phyloP scores from a whole-genome alignment of 2,888 invertebrate species.

The Erpobdella octoculata region DNA sequence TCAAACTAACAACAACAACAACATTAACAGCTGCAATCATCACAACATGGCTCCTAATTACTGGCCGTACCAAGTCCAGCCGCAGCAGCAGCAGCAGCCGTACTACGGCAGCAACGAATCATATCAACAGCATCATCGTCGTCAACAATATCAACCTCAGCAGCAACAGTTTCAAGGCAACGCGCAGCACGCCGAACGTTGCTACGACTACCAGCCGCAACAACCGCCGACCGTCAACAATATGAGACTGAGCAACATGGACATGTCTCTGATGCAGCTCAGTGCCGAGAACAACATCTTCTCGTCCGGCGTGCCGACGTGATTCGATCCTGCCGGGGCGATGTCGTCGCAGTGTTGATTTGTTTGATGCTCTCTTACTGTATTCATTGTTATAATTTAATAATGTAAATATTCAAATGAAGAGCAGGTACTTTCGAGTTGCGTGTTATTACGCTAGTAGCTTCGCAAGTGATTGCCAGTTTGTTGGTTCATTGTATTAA shows the following conservation, averaged over 20 bases:
- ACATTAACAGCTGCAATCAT: neutral
- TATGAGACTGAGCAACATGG: conserved; percentile 7
- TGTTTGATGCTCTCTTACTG: neutral
- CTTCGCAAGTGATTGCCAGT: too few relatives aligned
- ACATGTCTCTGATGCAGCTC: neutral
- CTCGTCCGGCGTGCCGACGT: neutral
- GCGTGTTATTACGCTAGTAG: too few relatives aligned
- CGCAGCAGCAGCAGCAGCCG: neutral
- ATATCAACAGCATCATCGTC: neutral
- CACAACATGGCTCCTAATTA: neutral
- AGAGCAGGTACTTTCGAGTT: neutral
- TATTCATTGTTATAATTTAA: too few relatives aligned
- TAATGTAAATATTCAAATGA: neutral
- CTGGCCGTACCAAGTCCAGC: neutral
- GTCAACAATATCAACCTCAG: conserved; percentile 33
- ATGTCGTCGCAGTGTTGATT: neutral
- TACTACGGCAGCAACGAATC: neutral
- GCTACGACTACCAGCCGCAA: conserved; percentile 4
- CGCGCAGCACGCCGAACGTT: neutral
- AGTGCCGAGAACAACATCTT: neutral
- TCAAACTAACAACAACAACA: neutral
- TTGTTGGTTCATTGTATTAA: too few relatives aligned
- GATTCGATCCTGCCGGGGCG: neutral
- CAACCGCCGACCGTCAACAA: neutral
- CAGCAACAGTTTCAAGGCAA: conserved; percentile 15